Percentiles rank a stretch among this genome's conserved stretches.
These are phyloP conservation scores for Acipenser oxyrinchus DNA, from an alignment of 2,797 vertebrate species.

Conservation along the genomic window DNA sequence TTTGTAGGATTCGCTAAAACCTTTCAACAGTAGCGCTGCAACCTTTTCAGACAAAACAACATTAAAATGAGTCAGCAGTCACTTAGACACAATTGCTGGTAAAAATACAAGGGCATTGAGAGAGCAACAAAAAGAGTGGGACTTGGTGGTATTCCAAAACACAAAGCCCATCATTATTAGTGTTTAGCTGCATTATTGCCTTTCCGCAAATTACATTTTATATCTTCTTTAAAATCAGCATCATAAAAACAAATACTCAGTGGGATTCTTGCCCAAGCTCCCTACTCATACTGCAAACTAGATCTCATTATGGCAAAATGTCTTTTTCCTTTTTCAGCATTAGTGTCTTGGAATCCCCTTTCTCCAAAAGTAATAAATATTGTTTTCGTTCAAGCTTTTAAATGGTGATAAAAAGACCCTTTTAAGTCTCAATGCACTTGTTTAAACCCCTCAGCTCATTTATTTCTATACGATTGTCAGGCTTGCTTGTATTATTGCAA, in stretches of 20 bases:
- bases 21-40: too few species aligned
- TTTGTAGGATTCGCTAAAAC: too few species aligned
- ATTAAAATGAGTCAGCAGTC: not conserved
- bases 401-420: slow-evolving; percentile 35
- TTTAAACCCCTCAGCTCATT: slow-evolving; percentile 41
- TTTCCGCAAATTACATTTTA: slow-evolving; percentile 22
- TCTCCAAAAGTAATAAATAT: slow-evolving; percentile 55
- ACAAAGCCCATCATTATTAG: slow-evolving; percentile 21
- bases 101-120: not conserved
- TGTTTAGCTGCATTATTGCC: slow-evolving; percentile 20
- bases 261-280: slow-evolving; percentile 14
- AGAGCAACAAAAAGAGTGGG: not conserved
- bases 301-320: slow-evolving; percentile 39
- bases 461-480: slow-evolving; percentile 32
- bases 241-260: slow-evolving; percentile 7
- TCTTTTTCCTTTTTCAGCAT: slow-evolving; percentile 22
- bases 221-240: slow-evolving; percentile 14
- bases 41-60: too few species aligned
- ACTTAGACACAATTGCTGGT: not conserved
- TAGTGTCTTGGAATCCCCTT: slow-evolving; percentile 33
- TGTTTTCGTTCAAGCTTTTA: slow-evolving; percentile 38
- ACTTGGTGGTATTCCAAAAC: not conserved
- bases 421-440: slow-evolving; percentile 28
- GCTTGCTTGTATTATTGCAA: slow-evolving; percentile 21
- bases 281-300: slow-evolving; percentile 35